A percentile compares a stretch with the other conserved stretches of the same genome.
These are phyloP conservation scores for Oxyura jamaicensis DNA, from an alignment of 2,113 vertebrate species.

Conservation along the genomic window DNA sequence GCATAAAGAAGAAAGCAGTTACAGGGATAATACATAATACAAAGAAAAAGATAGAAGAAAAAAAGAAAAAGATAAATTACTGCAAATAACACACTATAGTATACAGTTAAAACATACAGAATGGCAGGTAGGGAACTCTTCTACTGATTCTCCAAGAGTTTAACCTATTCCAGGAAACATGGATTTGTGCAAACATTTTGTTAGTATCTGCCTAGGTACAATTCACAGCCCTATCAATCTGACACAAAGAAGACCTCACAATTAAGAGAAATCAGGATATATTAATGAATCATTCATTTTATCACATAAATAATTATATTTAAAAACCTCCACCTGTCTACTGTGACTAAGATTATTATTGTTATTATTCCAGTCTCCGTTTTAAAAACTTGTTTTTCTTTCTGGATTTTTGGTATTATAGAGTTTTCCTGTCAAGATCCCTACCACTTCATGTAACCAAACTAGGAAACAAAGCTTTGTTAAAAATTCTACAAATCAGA, in stretches of 20 bases:
- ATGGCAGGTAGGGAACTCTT: not conserved
- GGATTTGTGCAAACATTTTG: not conserved
- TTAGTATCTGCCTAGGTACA: not conserved
- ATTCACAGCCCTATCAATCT: not conserved
- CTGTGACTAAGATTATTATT: not conserved
- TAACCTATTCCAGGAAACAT: not conserved
- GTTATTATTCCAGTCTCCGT: not conserved
- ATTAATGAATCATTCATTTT: not conserved
- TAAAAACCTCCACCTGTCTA: not conserved
- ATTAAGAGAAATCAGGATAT: not conserved
- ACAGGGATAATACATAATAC: fast-evolving
- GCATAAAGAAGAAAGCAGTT: not conserved
- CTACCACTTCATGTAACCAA: slow-evolving; percentile 33
- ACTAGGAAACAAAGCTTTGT: slow-evolving; percentile 37
- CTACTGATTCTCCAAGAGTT: not conserved
- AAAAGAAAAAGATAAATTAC: not conserved
- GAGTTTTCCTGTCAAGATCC: slow-evolving; percentile 13
- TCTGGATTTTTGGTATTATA: slow-evolving; percentile 3
- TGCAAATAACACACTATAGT: not conserved
- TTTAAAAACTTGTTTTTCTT: not conserved
- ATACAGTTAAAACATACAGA: not conserved
- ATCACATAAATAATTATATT: not conserved
- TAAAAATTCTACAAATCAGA: slow-evolving; percentile 36
- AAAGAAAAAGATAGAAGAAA: no score
- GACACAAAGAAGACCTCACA: not conserved